A percentile compares a stretch with the other conserved stretches of the same genome.
phyloP scores from a whole-genome alignment of 2,797 vertebrate genomes.

The Catostomus latipinnis region DNA sequence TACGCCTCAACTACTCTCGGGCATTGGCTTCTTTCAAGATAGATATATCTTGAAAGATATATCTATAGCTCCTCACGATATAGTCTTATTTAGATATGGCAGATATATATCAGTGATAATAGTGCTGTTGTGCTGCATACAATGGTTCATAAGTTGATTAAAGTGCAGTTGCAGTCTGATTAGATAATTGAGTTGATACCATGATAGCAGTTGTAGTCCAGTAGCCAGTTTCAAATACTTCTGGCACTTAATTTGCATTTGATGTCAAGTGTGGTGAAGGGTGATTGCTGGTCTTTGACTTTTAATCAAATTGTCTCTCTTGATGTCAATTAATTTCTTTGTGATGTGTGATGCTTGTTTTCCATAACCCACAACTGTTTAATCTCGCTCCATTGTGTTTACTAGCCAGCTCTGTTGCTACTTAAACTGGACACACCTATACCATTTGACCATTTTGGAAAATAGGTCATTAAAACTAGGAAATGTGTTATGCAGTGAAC shows the following conservation, averaged over 20 bases:
- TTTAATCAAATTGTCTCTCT: neutral
- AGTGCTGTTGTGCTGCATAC: neutral
- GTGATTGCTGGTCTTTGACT: too few species aligned
- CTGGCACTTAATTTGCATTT: slow-evolving; percentile 57
- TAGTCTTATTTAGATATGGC: neutral
- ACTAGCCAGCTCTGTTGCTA: too few species aligned
- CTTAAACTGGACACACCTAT: too few species aligned
- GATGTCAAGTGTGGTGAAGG: neutral
- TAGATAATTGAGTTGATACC: slow-evolving; percentile 16
- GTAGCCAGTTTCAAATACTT: slow-evolving; percentile 61
- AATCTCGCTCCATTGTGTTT: too few species aligned
- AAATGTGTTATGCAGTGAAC: too few species aligned
- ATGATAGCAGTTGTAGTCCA: neutral
- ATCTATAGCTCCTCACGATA: neutral
- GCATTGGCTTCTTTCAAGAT: neutral
- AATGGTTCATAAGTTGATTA: neutral
- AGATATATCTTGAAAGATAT: neutral
- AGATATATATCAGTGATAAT: neutral
- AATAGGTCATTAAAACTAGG: too few species aligned
- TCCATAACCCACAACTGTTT: neutral
- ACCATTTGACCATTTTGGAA: too few species aligned
- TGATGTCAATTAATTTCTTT: neutral
- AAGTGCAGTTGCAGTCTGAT: slow-evolving; percentile 5
- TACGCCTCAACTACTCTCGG: neutral
- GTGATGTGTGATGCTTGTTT: neutral